Percentiles rank a stretch among this genome's conserved stretches.
These are phyloP conservation scores for Glaucopsyche alexis DNA, from an alignment of 2,888 invertebrate species.

Conservation along the genomic window DNA sequence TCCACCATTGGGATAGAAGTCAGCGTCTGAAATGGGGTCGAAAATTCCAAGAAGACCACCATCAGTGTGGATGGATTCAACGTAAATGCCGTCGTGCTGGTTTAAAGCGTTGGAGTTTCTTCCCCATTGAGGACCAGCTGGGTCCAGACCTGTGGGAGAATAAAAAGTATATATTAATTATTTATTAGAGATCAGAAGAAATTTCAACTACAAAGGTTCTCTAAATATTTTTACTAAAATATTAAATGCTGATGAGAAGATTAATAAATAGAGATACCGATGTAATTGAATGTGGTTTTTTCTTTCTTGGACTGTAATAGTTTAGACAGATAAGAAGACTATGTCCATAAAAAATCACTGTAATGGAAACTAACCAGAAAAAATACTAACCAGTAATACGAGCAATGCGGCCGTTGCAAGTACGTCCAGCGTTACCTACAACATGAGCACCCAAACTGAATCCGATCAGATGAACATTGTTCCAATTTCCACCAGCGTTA, in stretches of 20 bases:
- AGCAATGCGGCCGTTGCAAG: constrained; percentile 44
- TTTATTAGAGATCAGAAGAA: background rate
- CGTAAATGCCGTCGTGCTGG: constrained; percentile 45
- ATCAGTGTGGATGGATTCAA: constrained; percentile 50
- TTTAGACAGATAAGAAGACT: too few species aligned
- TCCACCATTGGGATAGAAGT: constrained; percentile 54
- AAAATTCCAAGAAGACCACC: constrained; percentile 47
- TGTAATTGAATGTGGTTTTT: background rate
- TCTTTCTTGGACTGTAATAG: background rate
- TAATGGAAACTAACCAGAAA: too few species aligned
- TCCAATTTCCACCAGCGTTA: constrained; percentile 59
- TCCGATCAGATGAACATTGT: constrained; percentile 66
- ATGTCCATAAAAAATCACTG: too few species aligned
- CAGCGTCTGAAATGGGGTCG: constrained; percentile 45
- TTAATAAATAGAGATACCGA: too few species aligned
- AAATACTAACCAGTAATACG: constrained; percentile 58
- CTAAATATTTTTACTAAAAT: background rate
- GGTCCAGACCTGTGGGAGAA: constrained; percentile 48
- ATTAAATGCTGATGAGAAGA: background rate
- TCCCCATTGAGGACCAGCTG: constrained; percentile 52
- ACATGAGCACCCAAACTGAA: constrained; percentile 74
- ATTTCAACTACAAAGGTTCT: background rate
- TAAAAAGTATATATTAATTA: background rate
- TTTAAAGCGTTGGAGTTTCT: constrained; percentile 45
- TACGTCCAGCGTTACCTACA: constrained; percentile 60